Evolutionary conservation across 2,113 vertebrate species (phyloP).

Genomic region (Rousettus leschenaultii): DNA sequence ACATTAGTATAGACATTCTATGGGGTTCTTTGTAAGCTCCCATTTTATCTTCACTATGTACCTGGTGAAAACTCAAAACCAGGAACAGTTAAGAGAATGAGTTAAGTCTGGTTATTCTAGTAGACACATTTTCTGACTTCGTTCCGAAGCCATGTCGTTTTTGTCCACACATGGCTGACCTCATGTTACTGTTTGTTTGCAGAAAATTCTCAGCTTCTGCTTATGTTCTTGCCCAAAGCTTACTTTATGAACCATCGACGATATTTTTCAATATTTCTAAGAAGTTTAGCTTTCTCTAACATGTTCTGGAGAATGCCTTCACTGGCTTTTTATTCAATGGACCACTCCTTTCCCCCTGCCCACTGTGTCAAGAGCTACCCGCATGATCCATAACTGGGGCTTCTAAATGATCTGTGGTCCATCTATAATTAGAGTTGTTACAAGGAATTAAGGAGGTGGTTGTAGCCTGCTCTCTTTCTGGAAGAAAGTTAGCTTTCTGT

Average conservation of each 20-base stretch:
- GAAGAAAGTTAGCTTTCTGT: not conserved
- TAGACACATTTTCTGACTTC: not conserved
- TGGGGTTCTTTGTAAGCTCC: not conserved
- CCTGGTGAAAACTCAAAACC: not conserved
- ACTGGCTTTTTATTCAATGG: not conserved
- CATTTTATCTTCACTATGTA: not conserved
- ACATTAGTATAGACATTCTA: not conserved
- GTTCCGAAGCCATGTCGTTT: not conserved
- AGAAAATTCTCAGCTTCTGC: not conserved
- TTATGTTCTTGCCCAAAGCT: not conserved
- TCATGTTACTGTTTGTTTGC: not conserved
- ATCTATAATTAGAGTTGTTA: not conserved
- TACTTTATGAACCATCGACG: not conserved
- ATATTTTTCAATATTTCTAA: not conserved
- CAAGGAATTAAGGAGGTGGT: not conserved
- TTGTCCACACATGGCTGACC: not conserved
- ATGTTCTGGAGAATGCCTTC: not conserved
- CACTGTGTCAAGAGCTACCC: not conserved
- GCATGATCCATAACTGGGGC: not conserved
- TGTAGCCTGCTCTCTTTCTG: not conserved
- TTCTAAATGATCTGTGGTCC: not conserved
- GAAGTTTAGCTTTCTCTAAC: not conserved
- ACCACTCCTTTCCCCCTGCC: accelerated
- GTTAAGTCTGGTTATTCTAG: not conserved
- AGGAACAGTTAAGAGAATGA: not conserved